Evolutionary conservation across 2,888 invertebrate species (phyloP), one percentile per base, ranked within the genome.

Genomic region (Athripsodes cinereus): DNA sequence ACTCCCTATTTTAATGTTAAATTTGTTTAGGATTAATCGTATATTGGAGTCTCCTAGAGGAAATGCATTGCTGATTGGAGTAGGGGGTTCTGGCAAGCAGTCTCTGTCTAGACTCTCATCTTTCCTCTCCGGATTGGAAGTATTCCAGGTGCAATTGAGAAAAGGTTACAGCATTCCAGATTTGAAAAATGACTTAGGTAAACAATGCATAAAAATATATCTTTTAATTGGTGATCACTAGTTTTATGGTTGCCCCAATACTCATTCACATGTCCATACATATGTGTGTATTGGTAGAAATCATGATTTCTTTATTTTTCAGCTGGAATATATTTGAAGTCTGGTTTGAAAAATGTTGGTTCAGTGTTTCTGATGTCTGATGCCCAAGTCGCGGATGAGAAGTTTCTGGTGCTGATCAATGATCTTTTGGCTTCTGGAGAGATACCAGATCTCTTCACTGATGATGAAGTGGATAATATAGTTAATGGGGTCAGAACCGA

Each of bases 61-160:
- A 13, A 95, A 96, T 70, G 96, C 94, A 0, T 75, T 96, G 22
- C 74, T 96, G 16, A 89, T 96, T 20, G 96, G 96, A 22, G 96
- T 96, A 0, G 96, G 96, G 44, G 96, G 96, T 31, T 93, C 92
- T 57, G 96, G 96, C 52, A 96, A 96, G 70, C 96, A 96, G 72
- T 93, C 93, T 2, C 76, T 96, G 46, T 90, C 95, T 0, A 80
- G 95, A 55, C 76, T 97, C 18, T 88, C 96, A 0, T 87, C 94
- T 0, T 96, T 90, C 70, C 93, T 97, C 60, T 92, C 94, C 3
- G 85, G 89, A 0, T 79, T 96, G 50, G 96, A 96, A 72, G 93
- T 96, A 1, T 96, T 95, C 72, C 96, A 96, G 79, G 83, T 96
- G 40, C 92, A 94, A 64, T 76, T 96, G n/a, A 84, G 86, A 55